These are phyloP conservation scores for Lumbricus terrestris DNA, from an alignment of 2,888 invertebrate species.

Conservation along the genomic window DNA sequence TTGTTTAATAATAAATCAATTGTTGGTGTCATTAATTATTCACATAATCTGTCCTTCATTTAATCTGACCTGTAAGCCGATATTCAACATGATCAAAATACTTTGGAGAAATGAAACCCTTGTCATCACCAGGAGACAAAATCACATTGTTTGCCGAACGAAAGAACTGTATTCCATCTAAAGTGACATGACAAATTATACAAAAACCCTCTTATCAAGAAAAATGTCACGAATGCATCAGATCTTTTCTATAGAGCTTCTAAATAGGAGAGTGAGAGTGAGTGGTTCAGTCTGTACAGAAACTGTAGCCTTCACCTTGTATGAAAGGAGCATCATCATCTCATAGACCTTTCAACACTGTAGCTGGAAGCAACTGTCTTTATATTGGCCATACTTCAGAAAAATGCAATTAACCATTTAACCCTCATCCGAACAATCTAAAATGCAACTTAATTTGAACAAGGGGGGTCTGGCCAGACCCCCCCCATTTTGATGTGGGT, in stretches of 20 bases:
- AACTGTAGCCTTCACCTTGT: no score
- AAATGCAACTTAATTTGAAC: no score
- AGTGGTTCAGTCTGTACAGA: no score
- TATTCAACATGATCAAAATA: constrained; percentile 64
- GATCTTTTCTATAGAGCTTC: no score
- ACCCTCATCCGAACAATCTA: no score
- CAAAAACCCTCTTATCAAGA: not conserved
- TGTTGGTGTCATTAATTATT: no score
- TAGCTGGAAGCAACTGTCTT: not conserved
- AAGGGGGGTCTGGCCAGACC: no score
- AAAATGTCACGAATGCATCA: not conserved
- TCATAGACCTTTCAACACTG: no score
- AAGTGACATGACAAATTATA: constrained; percentile 36
- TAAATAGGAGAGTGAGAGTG: no score
- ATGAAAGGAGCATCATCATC: no score
- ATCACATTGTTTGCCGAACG: constrained; percentile 76
- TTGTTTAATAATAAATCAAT: no score
- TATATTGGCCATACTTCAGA: not conserved
- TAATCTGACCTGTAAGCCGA: not conserved
- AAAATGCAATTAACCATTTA: not conserved
- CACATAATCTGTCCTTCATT: not conserved
- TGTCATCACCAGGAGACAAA: constrained; percentile 69
- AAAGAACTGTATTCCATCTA: constrained; percentile 70
- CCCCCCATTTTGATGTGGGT: no score
- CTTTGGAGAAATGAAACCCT: constrained; percentile 67